Percentiles rank a stretch among this genome's conserved stretches.
Evolutionary conservation across 2,888 invertebrate genomes (phyloP).

Genomic region (Mimas tiliae): DNA sequence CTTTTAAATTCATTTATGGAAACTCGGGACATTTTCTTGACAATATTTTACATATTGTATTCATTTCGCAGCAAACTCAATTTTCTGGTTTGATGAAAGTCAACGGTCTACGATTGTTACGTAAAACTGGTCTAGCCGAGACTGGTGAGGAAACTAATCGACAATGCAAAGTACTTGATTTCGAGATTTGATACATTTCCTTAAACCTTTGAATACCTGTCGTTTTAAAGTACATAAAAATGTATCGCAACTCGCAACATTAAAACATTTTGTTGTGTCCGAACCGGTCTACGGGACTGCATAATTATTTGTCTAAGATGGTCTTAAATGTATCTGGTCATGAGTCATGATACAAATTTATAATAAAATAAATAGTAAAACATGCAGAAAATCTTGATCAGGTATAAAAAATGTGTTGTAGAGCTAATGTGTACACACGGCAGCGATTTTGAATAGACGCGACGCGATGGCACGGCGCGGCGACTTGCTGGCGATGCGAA

Average conservation of each 20-base stretch:
- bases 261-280: not conserved
- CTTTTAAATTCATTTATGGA: conserved; percentile 22
- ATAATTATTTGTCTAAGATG: not conserved
- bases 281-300: not conserved
- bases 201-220: not conserved
- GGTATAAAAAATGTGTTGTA: not conserved
- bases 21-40: conserved; percentile 6
- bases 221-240: not conserved
- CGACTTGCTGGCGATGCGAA: too few species aligned
- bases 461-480: too few species aligned
- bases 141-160: not conserved
- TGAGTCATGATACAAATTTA: not conserved
- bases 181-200: conserved; percentile 9
- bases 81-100: conserved; percentile 7
- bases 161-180: not conserved
- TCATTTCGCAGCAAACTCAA: not conserved
- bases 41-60: not conserved
- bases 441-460: too few species aligned
- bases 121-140: not conserved
- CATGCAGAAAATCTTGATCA: not conserved
- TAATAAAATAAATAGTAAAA: not conserved
- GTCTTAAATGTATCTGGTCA: not conserved
- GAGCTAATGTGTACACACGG: not conserved
- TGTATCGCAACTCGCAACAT: not conserved
- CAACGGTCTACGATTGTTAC: conserved; percentile 10